Percentiles rank a stretch among this genome's conserved stretches.
Conservation (phyloP, 2,888 invertebrate species). For the Phyllotreta cruciferae region DNA sequence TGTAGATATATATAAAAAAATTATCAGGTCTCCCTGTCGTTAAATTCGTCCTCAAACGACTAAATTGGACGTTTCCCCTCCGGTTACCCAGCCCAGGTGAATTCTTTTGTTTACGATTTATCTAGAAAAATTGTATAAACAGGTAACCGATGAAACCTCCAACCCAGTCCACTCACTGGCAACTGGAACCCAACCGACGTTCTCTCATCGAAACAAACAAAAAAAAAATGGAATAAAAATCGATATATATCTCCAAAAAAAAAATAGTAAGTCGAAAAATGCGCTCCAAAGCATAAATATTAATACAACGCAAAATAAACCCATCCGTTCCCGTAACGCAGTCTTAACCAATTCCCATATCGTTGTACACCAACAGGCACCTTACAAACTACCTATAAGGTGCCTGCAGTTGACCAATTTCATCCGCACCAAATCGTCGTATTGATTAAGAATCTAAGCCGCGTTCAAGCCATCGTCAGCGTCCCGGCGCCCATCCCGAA, state of each 20-base stretch:
- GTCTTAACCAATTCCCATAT: conserved; percentile 46
- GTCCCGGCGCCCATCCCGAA: conserved; percentile 92
- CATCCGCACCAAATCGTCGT: conserved; percentile 10
- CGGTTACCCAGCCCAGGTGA: conserved; percentile 15
- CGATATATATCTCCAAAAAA: conserved; percentile 37
- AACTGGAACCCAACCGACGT: conserved; percentile 48
- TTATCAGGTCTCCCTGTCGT: conserved; percentile 58
- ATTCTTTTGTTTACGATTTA: conserved; percentile 28
- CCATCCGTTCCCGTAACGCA: conserved; percentile 40
- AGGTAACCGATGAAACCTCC: conserved; percentile 34
- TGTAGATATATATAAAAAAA: conserved; percentile 60
- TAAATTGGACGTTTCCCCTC: conserved; percentile 20
- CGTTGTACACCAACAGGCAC: conserved; percentile 28
- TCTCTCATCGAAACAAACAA: conserved; percentile 25
- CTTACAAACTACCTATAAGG: conserved; percentile 33
- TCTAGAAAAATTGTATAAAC: conserved; percentile 24
- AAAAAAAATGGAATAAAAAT: conserved; percentile 48
- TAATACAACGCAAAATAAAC: conserved; percentile 24
- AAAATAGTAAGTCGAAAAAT: conserved; percentile 43
- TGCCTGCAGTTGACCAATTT: conserved; percentile 22
- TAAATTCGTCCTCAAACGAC: conserved; percentile 49
- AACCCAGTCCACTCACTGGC: conserved; percentile 35
- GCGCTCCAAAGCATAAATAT: conserved; percentile 50
- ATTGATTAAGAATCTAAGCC: conserved; percentile 46
- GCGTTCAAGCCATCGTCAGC: conserved; percentile 81